Base-by-base conservation (phyloP, 2,888 invertebrate genomes). In the Volucella zonaria region DNA sequence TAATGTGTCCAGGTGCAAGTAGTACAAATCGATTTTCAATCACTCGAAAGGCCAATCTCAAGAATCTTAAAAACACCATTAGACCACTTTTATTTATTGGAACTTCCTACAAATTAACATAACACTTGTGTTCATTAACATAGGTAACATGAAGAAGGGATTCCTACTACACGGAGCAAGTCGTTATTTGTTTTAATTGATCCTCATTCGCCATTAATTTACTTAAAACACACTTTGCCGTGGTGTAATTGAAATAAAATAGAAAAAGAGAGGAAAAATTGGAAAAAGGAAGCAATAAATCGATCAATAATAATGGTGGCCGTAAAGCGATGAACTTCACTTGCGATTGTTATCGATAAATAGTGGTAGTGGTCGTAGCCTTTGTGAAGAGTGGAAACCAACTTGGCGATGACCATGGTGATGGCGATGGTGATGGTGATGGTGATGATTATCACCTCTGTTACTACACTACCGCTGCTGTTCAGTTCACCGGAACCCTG, bases 271-370 rank as follows among this genome's bases (percentile, higher is more conserved):
- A 71, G 49, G 38, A 18, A 52, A 40, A 54, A 61, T 42, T 8
- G 43, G 14, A 54, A 59, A 74, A 67, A 61, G 85, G 85, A 81
- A 80, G 58, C 73, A n/a, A 77, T 85, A 85, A 85, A 81, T 85
- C 71, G 51, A 62, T 76, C 71, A 43, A 12, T 49, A 58, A 67
- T 77, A 77, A 81, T 85, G 66, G 56, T 42, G 31, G 31, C 54
- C 58, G 18, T 11, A 56, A 75, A 73, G 49, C 76, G 71, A 80
- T 81, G 66, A 70, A 71, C 80, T 70, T 70, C 66, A 58, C 68
- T 73, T 78, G 67, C 59, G 75, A 76, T 83, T 71, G 68, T 75
- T 70, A 75, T 75, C 74, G 51, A 14, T 62, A 45, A 31, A 64
- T 73, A 14, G 73, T 49, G 49, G 38, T 54, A 38, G 59, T 31